Evolutionary conservation across 1,140 invertebrate genomes (phyloP).

Genomic region (Lethrus apterus): DNA sequence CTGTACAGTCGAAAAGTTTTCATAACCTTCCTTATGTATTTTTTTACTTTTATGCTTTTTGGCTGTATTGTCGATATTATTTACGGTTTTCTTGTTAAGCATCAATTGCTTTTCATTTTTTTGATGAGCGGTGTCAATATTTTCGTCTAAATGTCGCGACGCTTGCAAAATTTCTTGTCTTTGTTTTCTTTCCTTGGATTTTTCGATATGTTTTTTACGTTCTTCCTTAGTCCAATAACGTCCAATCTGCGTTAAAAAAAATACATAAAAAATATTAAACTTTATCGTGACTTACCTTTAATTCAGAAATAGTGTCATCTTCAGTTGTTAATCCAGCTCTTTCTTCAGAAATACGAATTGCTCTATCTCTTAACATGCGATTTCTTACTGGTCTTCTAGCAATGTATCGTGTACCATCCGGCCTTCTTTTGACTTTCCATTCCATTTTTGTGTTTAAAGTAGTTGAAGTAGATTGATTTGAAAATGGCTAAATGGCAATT

Average conservation of each 20-base stretch:
- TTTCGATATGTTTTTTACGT: slow-evolving; percentile 65
- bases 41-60: slow-evolving; percentile 43
- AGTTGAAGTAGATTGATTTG: slow-evolving; percentile 25
- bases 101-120: slow-evolving; percentile 19
- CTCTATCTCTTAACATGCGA: slow-evolving; percentile 61
- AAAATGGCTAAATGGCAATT: slow-evolving; percentile 3
- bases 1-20: slow-evolving; percentile 45
- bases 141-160: slow-evolving; percentile 28
- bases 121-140: slow-evolving; percentile 22
- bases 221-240: slow-evolving; percentile 77
- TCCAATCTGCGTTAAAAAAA: slow-evolving; percentile 52
- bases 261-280: slow-evolving; percentile 10
- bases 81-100: slow-evolving; percentile 32
- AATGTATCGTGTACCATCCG: slow-evolving; percentile 74
- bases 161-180: slow-evolving; percentile 42
- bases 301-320: slow-evolving; percentile 73
- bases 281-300: slow-evolving; percentile 50
- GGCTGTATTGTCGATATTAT: slow-evolving; percentile 40
- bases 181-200: slow-evolving; percentile 57
- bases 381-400: slow-evolving; percentile 63
- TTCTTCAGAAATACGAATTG: slow-evolving; percentile 61
- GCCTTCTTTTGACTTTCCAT: slow-evolving; percentile 72
- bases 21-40: slow-evolving; percentile 41
- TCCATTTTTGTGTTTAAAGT: slow-evolving; percentile 53
- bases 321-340: slow-evolving; percentile 69